These are phyloP conservation scores for crab-eating macaque (Macaca fascicularis) DNA, from an alignment of 2,113 vertebrate species.

Conservation along the genomic window DNA sequence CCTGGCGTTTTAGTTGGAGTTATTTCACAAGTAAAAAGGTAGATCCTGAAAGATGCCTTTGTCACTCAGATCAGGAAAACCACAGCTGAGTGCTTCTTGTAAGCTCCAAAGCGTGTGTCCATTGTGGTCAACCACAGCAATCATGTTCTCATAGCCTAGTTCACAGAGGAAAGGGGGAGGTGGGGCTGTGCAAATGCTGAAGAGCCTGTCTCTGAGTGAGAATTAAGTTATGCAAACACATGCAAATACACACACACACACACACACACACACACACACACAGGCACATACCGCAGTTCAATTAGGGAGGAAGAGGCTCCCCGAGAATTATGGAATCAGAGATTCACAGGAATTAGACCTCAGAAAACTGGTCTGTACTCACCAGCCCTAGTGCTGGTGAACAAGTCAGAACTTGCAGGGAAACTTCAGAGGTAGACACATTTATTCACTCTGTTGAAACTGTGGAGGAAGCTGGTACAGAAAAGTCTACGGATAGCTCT, in stretches of 20 bases:
- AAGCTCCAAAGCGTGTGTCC: neutral
- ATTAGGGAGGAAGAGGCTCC: neutral
- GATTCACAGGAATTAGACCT: neutral
- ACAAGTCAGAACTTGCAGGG: too few species aligned
- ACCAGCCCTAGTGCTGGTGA: neutral
- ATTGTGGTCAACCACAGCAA: neutral
- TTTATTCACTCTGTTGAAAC: neutral
- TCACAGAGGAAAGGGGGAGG: accelerated
- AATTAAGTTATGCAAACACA: neutral
- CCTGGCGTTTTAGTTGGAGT: neutral
- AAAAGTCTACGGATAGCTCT: neutral
- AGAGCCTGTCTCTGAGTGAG: neutral
- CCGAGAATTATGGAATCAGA: neutral
- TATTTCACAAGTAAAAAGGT: neutral
- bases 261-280: neutral
- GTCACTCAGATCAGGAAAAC: neutral
- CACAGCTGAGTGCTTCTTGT: neutral
- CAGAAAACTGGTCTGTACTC: neutral
- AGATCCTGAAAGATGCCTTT: neutral
- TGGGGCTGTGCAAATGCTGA: neutral
- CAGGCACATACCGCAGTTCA: neutral
- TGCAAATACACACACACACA: neutral
- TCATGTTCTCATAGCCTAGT: neutral
- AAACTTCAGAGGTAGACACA: neutral
- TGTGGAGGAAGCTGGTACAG: neutral